phyloP scores from a whole-genome alignment of 2,797 vertebrate genomes.

The Intellagama lesueurii region DNA sequence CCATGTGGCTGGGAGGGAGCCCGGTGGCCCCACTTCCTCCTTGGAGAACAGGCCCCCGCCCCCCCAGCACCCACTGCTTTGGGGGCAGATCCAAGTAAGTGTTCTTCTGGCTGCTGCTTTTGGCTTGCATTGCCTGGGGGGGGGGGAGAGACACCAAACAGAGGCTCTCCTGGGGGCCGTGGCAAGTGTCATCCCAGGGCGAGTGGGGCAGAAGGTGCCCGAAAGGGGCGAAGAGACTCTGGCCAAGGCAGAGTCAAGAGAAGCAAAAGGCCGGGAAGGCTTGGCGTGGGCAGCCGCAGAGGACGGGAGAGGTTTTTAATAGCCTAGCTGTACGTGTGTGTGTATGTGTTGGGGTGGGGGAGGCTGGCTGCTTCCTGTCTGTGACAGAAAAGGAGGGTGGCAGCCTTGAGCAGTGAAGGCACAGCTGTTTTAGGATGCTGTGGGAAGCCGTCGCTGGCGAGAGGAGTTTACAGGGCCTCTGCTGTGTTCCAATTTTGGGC shows the following conservation, averaged over 20 bases:
- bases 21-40: constrained; percentile 24
- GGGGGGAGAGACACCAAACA: not conserved
- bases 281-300: no score
- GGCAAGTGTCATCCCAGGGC: no score
- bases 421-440: no score
- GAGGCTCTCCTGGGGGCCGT: no score
- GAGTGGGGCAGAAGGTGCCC: not conserved
- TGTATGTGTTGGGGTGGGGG: no score
- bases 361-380: no score
- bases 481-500: not conserved
- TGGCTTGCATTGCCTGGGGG: no score
- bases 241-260: not conserved
- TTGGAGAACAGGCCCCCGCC: constrained; percentile 68
- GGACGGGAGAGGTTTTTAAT: not conserved
- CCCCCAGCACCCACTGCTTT: constrained; percentile 76
- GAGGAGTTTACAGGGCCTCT: no score
- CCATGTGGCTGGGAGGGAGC: constrained; percentile 71
- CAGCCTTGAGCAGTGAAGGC: not conserved
- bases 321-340: not conserved
- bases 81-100: constrained; percentile 78
- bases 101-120: no score
- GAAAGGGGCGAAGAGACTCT: no score
- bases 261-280: not conserved
- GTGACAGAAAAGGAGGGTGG: not conserved
- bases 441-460: not conserved